Conservation (phyloP, 2,888 invertebrate species). For the Noctua comes region DNA sequence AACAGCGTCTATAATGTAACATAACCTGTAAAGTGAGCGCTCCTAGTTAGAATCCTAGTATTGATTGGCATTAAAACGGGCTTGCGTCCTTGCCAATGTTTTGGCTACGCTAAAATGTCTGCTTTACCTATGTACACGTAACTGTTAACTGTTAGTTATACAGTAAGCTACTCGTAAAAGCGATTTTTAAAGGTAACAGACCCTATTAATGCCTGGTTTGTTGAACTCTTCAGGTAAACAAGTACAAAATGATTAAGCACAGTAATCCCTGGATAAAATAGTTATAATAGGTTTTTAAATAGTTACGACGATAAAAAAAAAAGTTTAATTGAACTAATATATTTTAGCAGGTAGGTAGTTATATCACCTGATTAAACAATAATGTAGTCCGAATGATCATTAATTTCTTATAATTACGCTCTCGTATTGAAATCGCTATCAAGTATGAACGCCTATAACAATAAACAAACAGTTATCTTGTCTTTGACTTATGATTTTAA, state of each 20-base stretch:
- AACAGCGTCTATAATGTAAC: conserved; percentile 36
- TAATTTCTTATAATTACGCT: conserved; percentile 23
- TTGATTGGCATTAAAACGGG: conserved; percentile 58
- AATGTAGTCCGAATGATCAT: background rate
- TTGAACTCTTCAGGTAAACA: background rate
- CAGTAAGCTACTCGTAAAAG: background rate
- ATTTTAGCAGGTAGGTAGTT: background rate
- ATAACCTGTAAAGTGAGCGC: conserved; percentile 63
- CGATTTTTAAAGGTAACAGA: background rate
- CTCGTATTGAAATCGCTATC: conserved; percentile 43
- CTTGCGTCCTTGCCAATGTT: conserved; percentile 66
- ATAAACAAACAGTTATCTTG: conserved; percentile 62
- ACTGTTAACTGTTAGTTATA: background rate
- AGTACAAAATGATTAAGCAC: background rate
- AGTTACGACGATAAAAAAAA: background rate
- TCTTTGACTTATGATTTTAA: conserved; percentile 54
- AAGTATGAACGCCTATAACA: conserved; percentile 20
- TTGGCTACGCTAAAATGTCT: conserved; percentile 46
- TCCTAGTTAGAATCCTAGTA: conserved; percentile 48
- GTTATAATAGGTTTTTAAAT: background rate
- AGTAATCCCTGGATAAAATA: background rate
- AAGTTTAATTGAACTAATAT: background rate
- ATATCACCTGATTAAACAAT: conserved; percentile 17
- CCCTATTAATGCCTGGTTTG: background rate
- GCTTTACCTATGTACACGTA: background rate